phyloP scores from a whole-genome alignment of 2,888 invertebrate genomes.

The Drosophila borealis region DNA sequence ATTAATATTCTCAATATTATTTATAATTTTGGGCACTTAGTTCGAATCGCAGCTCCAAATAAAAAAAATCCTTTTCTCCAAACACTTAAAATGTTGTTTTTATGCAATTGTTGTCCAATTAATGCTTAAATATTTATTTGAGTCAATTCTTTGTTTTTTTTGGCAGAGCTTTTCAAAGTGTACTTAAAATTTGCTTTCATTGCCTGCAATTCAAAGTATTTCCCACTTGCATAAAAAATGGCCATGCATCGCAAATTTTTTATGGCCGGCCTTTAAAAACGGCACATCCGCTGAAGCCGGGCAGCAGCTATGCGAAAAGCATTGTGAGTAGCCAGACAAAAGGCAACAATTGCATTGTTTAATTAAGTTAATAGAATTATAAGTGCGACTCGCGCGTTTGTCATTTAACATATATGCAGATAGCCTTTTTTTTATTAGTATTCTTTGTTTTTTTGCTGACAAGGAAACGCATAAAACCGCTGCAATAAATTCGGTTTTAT shows the following conservation, averaged over 20 bases:
- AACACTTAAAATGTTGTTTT: slow-evolving; percentile 42
- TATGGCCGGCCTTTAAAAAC: slow-evolving; percentile 31
- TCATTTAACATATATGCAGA: slow-evolving; percentile 26
- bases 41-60: neutral
- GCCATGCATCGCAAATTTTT: slow-evolving; percentile 23
- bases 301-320: slow-evolving; percentile 6
- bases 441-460: slow-evolving; percentile 9
- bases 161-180: slow-evolving; percentile 8
- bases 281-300: slow-evolving; percentile 28
- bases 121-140: slow-evolving; percentile 39
- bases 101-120: slow-evolving; percentile 42
- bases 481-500: slow-evolving; percentile 70
- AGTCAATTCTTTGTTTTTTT: neutral
- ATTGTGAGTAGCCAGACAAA: slow-evolving; percentile 41
- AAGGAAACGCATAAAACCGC: slow-evolving; percentile 58
- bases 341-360: slow-evolving; percentile 65
- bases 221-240: slow-evolving; percentile 53
- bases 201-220: slow-evolving; percentile 48
- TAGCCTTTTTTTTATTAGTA: slow-evolving; percentile 1
- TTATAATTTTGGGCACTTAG: neutral
- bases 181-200: slow-evolving; percentile 32
- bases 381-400: slow-evolving; percentile 53
- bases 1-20: slow-evolving; percentile 11
- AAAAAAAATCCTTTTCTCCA: slow-evolving; percentile 8
- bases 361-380: slow-evolving; percentile 78